These are phyloP conservation scores for Strix aluco DNA, from an alignment of 2,113 vertebrate species.

Conservation along the genomic window DNA sequence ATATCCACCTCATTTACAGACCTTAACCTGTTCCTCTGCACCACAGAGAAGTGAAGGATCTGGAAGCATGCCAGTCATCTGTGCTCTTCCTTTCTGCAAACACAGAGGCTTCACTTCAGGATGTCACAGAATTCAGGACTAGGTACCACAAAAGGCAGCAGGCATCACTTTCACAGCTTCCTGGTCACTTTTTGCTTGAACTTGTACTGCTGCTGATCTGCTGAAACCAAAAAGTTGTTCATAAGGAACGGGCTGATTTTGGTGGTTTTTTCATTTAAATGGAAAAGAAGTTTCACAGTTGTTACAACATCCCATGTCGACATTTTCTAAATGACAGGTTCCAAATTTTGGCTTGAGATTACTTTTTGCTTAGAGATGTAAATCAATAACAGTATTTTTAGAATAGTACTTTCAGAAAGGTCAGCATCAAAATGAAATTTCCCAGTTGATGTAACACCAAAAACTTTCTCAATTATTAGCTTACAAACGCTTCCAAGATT, in stretches of 20 bases:
- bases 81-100: not conserved
- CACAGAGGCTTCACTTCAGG: not conserved
- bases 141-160: not conserved
- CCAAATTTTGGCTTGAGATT: not conserved
- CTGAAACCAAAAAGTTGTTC: not conserved
- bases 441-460: not conserved
- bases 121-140: not conserved
- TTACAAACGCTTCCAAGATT: not conserved
- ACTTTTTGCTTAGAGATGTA: not conserved
- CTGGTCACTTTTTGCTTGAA: not conserved
- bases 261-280: not conserved
- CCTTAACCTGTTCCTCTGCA: not conserved
- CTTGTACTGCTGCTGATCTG: not conserved
- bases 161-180: not conserved
- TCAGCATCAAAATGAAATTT: not conserved
- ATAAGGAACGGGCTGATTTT: not conserved
- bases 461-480: not conserved
- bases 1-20: not conserved
- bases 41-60: not conserved
- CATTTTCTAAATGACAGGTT: not conserved
- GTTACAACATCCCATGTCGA: not conserved
- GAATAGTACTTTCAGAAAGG: not conserved
- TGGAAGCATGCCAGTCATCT: not conserved
- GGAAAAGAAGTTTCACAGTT: not conserved
- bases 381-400: not conserved